These are phyloP conservation scores for Chrysogorgia sp. DNA, from an alignment of 92 coral and sea anemone species.

Conservation along the genomic window DNA sequence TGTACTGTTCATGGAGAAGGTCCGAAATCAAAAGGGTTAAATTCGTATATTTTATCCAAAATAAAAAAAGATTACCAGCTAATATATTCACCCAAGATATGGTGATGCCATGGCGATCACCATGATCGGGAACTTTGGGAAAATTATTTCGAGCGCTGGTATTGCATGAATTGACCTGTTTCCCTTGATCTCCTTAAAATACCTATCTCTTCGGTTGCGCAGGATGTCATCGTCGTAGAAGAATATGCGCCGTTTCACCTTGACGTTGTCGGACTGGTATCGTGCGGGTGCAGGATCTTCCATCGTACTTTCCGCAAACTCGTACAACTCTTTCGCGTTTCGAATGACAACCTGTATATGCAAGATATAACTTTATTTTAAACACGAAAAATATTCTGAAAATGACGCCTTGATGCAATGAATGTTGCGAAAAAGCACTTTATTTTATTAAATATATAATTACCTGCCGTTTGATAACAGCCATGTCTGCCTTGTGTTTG, in stretches of 20 bases:
- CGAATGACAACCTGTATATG: slow-evolving; percentile 17
- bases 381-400: too few species aligned
- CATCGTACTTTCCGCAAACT: slow-evolving; percentile 21
- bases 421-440: background rate
- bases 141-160: background rate
- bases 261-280: slow-evolving; percentile 13
- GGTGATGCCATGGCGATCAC: slow-evolving; percentile 11
- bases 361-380: background rate
- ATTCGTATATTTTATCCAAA: background rate
- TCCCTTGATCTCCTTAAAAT: slow-evolving; percentile 20
- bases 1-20: slow-evolving; percentile 27
- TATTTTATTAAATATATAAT: slow-evolving; percentile 33
- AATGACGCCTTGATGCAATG: too few species aligned
- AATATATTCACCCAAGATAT: background rate
- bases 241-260: slow-evolving; percentile 16
- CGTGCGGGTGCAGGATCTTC: slow-evolving; percentile 21
- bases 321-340: slow-evolving; percentile 25
- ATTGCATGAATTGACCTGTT: slow-evolving; percentile 24
- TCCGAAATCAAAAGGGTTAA: slow-evolving; percentile 15
- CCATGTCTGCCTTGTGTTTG: slow-evolving; percentile 55
- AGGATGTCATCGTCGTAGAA: slow-evolving; percentile 5
- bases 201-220: slow-evolving; percentile 30
- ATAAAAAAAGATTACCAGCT: slow-evolving; percentile 4
- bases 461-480: slow-evolving; percentile 49
- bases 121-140: slow-evolving; percentile 13